Conservation (phyloP, 2,113 vertebrate species). For the Sigmodon hispidus region DNA sequence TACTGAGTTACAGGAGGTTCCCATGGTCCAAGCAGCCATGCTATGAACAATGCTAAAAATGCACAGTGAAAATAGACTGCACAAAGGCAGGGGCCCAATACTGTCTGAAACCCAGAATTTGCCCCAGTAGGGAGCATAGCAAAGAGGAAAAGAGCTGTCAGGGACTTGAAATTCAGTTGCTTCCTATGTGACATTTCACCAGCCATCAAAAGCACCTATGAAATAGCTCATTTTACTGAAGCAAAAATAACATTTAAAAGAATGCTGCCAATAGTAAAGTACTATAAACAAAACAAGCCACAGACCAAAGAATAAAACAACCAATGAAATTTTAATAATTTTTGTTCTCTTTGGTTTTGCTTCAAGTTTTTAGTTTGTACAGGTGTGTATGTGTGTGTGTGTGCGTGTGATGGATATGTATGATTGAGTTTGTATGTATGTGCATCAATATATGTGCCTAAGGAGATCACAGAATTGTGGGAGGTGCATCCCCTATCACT, state of each 20-base stretch:
- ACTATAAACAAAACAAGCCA: not conserved
- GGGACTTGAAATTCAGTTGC: not conserved
- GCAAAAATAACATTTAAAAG: not conserved
- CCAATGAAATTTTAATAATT: not conserved
- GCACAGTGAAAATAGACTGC: conserved; percentile 76
- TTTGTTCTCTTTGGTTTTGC: not conserved
- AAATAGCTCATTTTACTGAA: not conserved
- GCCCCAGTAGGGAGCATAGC: not conserved
- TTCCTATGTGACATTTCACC: conserved; percentile 33
- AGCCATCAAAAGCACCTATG: conserved; percentile 36
- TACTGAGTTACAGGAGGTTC: conserved; percentile 85
- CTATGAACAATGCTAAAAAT: conserved; percentile 76
- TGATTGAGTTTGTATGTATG: not conserved
- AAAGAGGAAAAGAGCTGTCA: not conserved
- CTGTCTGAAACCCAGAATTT: conserved; percentile 71
- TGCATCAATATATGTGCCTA: not conserved
- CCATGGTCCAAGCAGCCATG: conserved; percentile 86
- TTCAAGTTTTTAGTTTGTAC: not conserved
- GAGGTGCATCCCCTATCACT: not conserved
- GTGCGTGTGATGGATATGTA: not conserved
- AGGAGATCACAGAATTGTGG: not conserved
- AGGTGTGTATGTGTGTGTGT: too few species aligned
- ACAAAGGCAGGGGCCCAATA: conserved; percentile 78
- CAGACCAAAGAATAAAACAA: conserved; percentile 7
- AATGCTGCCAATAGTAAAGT: not conserved